Conservation (phyloP, 2,797 vertebrate species). For the Enteromius treurensis region DNA sequence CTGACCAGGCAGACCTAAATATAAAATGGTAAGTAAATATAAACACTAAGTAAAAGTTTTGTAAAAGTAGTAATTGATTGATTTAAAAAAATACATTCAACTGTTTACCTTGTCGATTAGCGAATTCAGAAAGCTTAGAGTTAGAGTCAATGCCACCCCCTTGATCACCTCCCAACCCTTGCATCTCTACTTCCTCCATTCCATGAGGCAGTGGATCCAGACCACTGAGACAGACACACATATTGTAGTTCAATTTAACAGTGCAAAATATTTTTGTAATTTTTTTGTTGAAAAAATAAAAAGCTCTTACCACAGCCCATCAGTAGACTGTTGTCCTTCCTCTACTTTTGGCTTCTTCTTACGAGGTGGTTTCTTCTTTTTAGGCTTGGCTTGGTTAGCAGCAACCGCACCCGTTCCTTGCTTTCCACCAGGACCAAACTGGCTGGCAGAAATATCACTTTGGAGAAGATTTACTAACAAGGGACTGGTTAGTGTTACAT, state of each 20-base stretch:
- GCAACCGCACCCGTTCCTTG: constrained; percentile 81
- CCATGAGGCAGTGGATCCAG: constrained; percentile 82
- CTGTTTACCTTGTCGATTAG: constrained; percentile 79
- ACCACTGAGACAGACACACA: constrained; percentile 63
- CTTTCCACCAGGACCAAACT: constrained; percentile 96
- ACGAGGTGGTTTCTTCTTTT: constrained; percentile 97
- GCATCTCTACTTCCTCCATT: constrained; percentile 89
- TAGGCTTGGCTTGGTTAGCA: constrained; percentile 87
- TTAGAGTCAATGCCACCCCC: constrained; percentile 85
- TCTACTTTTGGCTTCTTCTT: constrained; percentile 93
- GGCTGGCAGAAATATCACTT: constrained; percentile 96
- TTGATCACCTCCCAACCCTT: constrained; percentile 86
- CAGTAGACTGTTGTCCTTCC: constrained; percentile 81
- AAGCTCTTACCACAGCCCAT: constrained; percentile 85
- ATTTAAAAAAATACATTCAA: not conserved
- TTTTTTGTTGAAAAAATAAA: not conserved
- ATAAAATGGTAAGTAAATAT: constrained; percentile 16
- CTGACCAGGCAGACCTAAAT: constrained; percentile 87
- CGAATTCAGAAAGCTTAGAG: constrained; percentile 89
- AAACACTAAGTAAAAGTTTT: not conserved
- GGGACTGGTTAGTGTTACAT: constrained; percentile 95
- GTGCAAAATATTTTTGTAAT: not conserved
- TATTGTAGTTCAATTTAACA: not conserved
- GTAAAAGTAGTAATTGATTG: not conserved
- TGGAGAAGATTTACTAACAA: constrained; percentile 97